phyloP scores from a whole-genome alignment of 2,113 vertebrate species.

The Embiotoca jacksoni region DNA sequence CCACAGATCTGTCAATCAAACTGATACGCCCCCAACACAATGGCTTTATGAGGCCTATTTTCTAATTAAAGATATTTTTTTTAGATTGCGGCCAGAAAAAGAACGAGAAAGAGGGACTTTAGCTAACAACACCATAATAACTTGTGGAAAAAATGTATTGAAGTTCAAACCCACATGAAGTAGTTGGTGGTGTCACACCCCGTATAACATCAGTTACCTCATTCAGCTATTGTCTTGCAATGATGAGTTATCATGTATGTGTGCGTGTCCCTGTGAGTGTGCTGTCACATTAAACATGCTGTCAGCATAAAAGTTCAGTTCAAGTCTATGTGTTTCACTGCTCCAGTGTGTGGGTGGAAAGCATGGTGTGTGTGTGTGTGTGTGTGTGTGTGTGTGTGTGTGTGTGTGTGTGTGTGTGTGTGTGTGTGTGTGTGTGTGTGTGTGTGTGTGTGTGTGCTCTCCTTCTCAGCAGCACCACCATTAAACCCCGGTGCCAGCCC shows the following conservation, averaged over 20 bases:
- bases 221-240: not conserved
- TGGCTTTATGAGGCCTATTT: no score
- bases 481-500: slow-evolving; percentile 73
- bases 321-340: slow-evolving; percentile 36
- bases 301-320: slow-evolving; percentile 28
- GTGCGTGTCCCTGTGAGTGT: not conserved
- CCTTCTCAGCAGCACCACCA: slow-evolving; percentile 72
- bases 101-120: no score
- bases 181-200: slow-evolving; percentile 5
- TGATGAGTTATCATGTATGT: slow-evolving; percentile 9
- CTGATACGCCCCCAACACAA: no score
- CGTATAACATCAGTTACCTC: not conserved
- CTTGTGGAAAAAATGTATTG: no score
- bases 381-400: slow-evolving; percentile 16
- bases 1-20: no score
- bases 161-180: not conserved
- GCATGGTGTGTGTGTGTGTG: slow-evolving; percentile 17
- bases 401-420: slow-evolving; percentile 37
- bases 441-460: slow-evolving; percentile 49
- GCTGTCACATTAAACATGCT: slow-evolving; percentile 41
- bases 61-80: no score
- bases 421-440: slow-evolving; percentile 35
- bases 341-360: slow-evolving; percentile 51
- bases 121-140: no score
- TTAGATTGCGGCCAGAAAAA: no score